phyloP scores from a whole-genome alignment of 2,797 vertebrate genomes.

The Hoplostethus mediterraneus region DNA sequence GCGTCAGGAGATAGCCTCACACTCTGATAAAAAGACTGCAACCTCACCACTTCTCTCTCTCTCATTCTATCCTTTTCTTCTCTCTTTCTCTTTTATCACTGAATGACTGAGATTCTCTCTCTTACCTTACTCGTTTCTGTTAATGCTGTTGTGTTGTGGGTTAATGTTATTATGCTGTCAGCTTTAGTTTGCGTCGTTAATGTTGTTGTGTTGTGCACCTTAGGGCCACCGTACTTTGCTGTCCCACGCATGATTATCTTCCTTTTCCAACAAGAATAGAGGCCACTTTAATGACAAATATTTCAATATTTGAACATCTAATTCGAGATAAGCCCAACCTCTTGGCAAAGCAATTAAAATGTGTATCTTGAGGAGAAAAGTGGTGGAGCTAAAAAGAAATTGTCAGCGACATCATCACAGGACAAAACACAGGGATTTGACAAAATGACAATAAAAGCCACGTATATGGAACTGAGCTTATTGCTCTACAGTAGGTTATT shows the following conservation, averaged over 20 bases:
- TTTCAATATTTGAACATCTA: constrained; percentile 56
- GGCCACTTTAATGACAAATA: constrained; percentile 49
- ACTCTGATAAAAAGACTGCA: constrained; percentile 25
- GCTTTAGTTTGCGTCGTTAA: too few relatives aligned
- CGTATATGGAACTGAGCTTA: constrained; percentile 14
- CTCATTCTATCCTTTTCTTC: background rate
- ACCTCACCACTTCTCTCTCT: constrained; percentile 12
- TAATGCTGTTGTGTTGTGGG: too few relatives aligned
- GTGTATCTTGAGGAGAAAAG: constrained; percentile 34
- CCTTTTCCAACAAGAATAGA: constrained; percentile 15
- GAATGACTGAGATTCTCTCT: background rate
- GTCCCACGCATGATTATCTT: constrained; percentile 20
- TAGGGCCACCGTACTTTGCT: background rate
- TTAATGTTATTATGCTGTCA: too few relatives aligned
- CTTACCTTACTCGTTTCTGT: background rate
- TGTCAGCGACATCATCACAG: constrained; percentile 37
- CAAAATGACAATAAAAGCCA: constrained; percentile 20
- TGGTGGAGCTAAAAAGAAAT: background rate
- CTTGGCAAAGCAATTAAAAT: constrained; percentile 58
- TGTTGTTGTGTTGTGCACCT: too few relatives aligned
- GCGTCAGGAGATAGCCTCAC: constrained; percentile 26
- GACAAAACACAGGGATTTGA: constrained; percentile 26
- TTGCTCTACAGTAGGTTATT: constrained; percentile 25
- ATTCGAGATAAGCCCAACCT: constrained; percentile 57
- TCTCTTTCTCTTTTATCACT: background rate